Base-by-base conservation (phyloP, 1,140 invertebrate genomes). In the Drosophila pallidifrons region DNA sequence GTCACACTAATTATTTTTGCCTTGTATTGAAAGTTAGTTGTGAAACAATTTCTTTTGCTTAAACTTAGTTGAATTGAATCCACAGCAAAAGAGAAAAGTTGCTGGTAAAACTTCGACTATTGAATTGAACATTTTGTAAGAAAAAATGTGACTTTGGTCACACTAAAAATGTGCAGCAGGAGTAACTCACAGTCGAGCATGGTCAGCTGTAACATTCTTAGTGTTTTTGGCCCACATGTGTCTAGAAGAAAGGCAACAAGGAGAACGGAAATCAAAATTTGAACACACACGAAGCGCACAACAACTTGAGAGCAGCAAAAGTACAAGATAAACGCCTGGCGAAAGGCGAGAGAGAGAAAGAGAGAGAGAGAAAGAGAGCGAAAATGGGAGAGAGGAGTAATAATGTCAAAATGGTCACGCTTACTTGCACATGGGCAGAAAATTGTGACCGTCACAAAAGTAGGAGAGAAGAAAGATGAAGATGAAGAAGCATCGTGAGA, bases 341-440 rank as follows among this genome's bases (percentile, higher is more conserved):
- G 20, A 25, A 25, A 25, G 20, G 20, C 3, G 5, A 20, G 10
- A 43, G 47, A 2, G 13, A 41, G 35, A 47, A n/a, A 4, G 30
- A 49, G 8, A 16, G 8, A 8, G 28, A 7, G 16, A 43, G 11
- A 10, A n/a, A 4, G 13, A 11, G n/a, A 13, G 8, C 8, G 38
- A 1, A 35, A 35, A 15, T 1, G 13, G 1, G 49, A 1, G 49
- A 1, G 46, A 8, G 16, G 8, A 51, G 13, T 79, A 86, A 88
- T 87, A 80, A 87, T 82, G 82, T 87, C 82, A 83, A 87, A 87
- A 88, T 68, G 80, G 82, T 87, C 82, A 87, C 82, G 82, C 69
- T 87, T 80, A 82, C 77, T 52, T 77, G 83, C 83, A 82, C 80
- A 80, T 82, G 63, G 76, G 49, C 43, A 52, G 63, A 68, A 68